Base-by-base conservation (phyloP, 2,888 invertebrate species). In the Platerodrilus igneus region DNA sequence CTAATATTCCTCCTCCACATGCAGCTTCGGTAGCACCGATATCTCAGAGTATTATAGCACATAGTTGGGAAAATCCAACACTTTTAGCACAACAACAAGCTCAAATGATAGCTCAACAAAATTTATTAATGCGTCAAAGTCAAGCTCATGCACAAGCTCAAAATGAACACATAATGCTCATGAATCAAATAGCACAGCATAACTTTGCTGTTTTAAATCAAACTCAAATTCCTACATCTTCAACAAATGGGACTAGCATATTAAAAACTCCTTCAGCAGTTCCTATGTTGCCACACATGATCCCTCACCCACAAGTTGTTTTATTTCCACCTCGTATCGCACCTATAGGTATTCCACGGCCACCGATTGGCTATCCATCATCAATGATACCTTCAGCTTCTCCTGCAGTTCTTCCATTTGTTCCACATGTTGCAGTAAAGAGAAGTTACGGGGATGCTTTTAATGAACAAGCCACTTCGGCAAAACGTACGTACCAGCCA, bases 101-200 rank as follows among this genome's bases (percentile, higher is more conserved):
- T 2, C 74, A 75, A 59, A 71, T 74, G 48, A 82, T 83, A 60
- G 83, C 83, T 33, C 82, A 82, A 59, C 83, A 83, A 60, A 81
- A 72, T 67, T 69, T 83, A 27, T 64, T 83, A 41, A 79, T 77
- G 30, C 72, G 77, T 3, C 84, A 82, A 53, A 79, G 78, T 61
- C 81, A 80, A 57, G 79, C 79, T 53, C 69, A 71, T 19, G 71
- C 75, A 3, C 76, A 77, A 27, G 62, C 58, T 13, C 64, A 68
- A 45, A 66, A 73, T 69, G 52, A 66, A 67, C 47, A 68, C 67
- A 40, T 67, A 52, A 36, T 67, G 11, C 43, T 68, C 7, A 64
- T 68, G 64, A 66, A 66, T 48, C 67, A 67, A 41, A 57, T 67
- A 11, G 64, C 64, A 11, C 67, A 66, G 30, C 63, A 72, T 58